These are phyloP conservation scores for Luehdorfia chinensis DNA, from an alignment of 1,140 invertebrate genomes.

Conservation along the genomic window DNA sequence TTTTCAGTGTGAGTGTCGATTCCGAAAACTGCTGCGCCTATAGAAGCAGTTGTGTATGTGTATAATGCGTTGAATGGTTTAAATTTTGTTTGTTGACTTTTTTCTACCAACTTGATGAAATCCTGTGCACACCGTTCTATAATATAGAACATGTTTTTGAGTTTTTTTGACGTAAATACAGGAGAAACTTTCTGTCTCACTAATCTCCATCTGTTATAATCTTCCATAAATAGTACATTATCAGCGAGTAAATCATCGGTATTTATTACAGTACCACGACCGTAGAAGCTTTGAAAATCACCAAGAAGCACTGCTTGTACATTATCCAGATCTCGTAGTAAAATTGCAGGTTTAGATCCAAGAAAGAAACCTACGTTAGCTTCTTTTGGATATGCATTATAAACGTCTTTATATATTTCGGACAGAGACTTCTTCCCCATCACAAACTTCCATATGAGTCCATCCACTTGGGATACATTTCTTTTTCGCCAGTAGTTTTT, in stretches of 20 bases:
- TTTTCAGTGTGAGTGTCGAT: constrained; percentile 25
- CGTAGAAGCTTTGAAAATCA: constrained; percentile 70
- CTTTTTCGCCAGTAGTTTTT: constrained; percentile 39
- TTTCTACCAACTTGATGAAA: constrained; percentile 29
- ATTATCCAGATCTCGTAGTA: constrained; percentile 66
- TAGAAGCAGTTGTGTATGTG: constrained; percentile 31
- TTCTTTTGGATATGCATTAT: constrained; percentile 25
- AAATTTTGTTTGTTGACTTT: constrained; percentile 19
- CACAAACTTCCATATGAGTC: constrained; percentile 29
- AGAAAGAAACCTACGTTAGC: constrained; percentile 28
- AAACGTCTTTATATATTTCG: constrained; percentile 33
- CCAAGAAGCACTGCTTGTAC: constrained; percentile 73
- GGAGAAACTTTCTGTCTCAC: constrained; percentile 52
- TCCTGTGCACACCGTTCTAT: constrained; percentile 39
- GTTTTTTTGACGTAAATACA: constrained; percentile 55
- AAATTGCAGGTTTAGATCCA: constrained; percentile 25
- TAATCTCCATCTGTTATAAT: constrained; percentile 58
- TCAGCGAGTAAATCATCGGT: constrained; percentile 52
- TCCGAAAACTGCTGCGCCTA: constrained; percentile 34
- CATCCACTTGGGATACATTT: constrained; percentile 28
- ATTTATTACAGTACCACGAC: constrained; percentile 42
- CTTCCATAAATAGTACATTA: constrained; percentile 54
- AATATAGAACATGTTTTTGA: constrained; percentile 70
- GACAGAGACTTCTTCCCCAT: constrained; percentile 27
- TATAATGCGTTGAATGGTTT: constrained; percentile 32